These are phyloP conservation scores for Sisor rabdophorus DNA, from an alignment of 2,113 vertebrate species.

Conservation along the genomic window DNA sequence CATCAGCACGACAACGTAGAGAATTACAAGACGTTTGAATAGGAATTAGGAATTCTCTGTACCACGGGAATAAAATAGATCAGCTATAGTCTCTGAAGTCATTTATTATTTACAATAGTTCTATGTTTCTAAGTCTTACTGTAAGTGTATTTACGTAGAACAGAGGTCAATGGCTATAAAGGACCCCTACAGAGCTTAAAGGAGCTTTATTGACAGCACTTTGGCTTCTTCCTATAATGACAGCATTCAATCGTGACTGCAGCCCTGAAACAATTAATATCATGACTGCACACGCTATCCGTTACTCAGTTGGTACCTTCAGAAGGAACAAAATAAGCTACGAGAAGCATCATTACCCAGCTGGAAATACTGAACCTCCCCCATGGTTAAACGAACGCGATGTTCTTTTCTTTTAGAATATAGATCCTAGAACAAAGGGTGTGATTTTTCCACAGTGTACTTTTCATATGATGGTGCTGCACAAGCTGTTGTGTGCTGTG, in stretches of 20 bases:
- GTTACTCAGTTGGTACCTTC: constrained; percentile 10
- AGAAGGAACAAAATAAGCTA: constrained; percentile 35
- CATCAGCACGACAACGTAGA: neutral
- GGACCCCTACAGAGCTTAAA: constrained; percentile 2
- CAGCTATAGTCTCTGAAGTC: constrained; percentile 5
- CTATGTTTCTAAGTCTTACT: neutral
- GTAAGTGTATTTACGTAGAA: neutral
- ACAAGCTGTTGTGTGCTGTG: constrained; percentile 9
- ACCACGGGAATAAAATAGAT: constrained; percentile 17
- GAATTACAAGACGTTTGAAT: neutral
- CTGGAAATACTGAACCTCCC: constrained; percentile 20
- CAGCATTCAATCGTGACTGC: constrained; percentile 12
- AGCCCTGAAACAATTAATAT: constrained; percentile 30
- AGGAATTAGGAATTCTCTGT: neutral
- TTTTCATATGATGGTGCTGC: neutral
- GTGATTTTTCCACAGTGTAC: neutral
- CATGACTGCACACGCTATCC: constrained; percentile 26
- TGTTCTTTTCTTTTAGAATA: constrained; percentile 40
- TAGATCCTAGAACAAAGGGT: neutral
- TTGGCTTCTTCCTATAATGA: constrained; percentile 24
- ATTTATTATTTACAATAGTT: neutral
- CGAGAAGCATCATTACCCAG: constrained; percentile 16
- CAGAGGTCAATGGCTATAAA: constrained; percentile 19
- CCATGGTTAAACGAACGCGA: constrained; percentile 1
- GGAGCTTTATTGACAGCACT: constrained; percentile 9